These are phyloP conservation scores for Paracentrotus lividus DNA, from an alignment of 53 echinoderm and acorn worm species.

Conservation along the genomic window DNA sequence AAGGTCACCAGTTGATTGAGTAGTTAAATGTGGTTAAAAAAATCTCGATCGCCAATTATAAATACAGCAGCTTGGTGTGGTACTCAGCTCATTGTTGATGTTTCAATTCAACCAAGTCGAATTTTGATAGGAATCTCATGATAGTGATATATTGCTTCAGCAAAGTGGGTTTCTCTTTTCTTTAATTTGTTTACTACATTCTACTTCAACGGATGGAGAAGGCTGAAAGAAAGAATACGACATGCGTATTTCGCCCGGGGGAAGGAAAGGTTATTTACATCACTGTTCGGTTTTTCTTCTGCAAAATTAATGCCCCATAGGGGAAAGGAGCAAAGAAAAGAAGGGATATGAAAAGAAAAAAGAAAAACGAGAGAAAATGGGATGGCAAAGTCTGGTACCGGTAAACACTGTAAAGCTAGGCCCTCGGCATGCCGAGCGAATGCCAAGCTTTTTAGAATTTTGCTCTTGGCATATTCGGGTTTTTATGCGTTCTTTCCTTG, in stretches of 20 bases:
- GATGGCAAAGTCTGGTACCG: slow-evolving; percentile 29
- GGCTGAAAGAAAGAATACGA: slow-evolving; percentile 64
- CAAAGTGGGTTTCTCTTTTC: slow-evolving; percentile 46
- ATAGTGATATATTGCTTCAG: slow-evolving; percentile 39
- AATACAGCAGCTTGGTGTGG: slow-evolving; percentile 20
- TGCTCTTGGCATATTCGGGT: slow-evolving; percentile 54
- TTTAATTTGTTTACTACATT: slow-evolving; percentile 35
- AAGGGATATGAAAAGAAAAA: slow-evolving; percentile 48
- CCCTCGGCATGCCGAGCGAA: slow-evolving; percentile 61
- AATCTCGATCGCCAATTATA: neutral
- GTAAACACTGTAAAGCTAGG: slow-evolving; percentile 74
- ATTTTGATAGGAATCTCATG: slow-evolving; percentile 50
- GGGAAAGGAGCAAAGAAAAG: slow-evolving; percentile 61
- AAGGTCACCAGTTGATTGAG: slow-evolving; percentile 17
- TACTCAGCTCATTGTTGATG: slow-evolving; percentile 23
- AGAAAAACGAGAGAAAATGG: slow-evolving; percentile 37
- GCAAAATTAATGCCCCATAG: slow-evolving; percentile 73
- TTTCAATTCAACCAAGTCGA: slow-evolving; percentile 20
- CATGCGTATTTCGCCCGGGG: slow-evolving; percentile 53
- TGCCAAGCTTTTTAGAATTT: slow-evolving; percentile 69
- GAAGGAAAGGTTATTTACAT: slow-evolving; percentile 72
- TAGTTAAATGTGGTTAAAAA: neutral
- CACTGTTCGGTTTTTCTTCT: slow-evolving; percentile 71
- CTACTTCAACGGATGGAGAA: neutral
- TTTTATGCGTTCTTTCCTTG: slow-evolving; percentile 45